Evolutionary conservation across 2,888 invertebrate genomes (phyloP), one percentile per base, ranked within the genome.

Genomic region (Parnassius orleans): DNA sequence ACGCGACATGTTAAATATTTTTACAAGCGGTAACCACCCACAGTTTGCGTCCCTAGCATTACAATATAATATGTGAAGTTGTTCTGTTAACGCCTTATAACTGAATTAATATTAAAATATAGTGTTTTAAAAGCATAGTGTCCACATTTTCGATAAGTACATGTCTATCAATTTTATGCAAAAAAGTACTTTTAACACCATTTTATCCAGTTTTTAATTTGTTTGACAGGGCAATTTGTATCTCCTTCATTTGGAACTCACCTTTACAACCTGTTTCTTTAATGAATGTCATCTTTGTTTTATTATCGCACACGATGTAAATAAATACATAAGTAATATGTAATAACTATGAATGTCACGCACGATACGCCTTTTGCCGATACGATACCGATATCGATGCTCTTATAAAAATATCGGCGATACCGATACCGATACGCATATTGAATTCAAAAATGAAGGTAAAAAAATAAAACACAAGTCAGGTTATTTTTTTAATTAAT

Each of bases 11-110:
- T 51, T 44, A 41, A 54, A 57, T 55, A 58, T 63, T 63, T 63
- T 63, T 63, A 55, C 24, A 44, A 57, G 42, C 24, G 10, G 41
- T 41, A 44, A 51, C 59, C 59, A 59, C 63, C 63, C 63, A 63
- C 63, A n/a, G 9, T 10, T 15, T 43, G 15, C 15, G 44, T 53
- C 41, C 41, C 50, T 54, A 41, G 10, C 43, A 47, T n/a, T 53
- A 44, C n/a, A 24, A 24, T 33, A 33, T 33, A 33, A 33, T 33
- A 44, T 60, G 50, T 54, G 60, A 60, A 60, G 60, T 60, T 54
- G 55, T 60, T 53, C 53, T 11, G 47, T 42, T 42, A 42, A 54
- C 54, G 42, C 60, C 24, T 50, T 54, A 43, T 3, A 54, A 48
- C 54, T 48, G 7, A 33, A 33, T 33, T 33, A 33, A 33, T 33